Evolutionary conservation across 2,797 vertebrate genomes (phyloP), one percentile per base, ranked within the genome.

Genomic region (Acropternis orthonyx): DNA sequence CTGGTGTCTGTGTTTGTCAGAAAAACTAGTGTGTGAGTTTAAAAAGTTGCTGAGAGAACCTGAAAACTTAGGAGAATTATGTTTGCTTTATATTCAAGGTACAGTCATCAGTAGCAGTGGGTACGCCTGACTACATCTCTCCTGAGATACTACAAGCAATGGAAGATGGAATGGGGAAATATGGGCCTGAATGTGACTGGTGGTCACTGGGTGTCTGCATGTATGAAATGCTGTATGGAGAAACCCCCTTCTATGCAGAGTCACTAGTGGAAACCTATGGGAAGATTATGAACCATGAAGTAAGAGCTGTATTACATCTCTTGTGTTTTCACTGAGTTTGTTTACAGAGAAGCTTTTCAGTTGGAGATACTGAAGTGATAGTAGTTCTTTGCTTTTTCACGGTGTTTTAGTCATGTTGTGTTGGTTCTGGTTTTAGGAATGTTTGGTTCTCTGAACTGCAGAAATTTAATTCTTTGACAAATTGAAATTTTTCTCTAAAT

Each of bases 221-320:
- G 98, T 99, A 99, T 44, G 99, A 99, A 97, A 99, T 99, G 99
- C 98, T 99, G 1, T 99, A 99, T 3, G 99, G 99, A 10, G 99
- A 99, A 94, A 99, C 99, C 1, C 99, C 99, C 1, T 99, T 99
- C 95, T 99, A 99, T 4, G 99, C 99, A 0, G 99, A 99, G 97
- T 99, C 99, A 0, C 97, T 99, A 39, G 99, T 99, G 95, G 99
- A 99, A 95, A 99, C 99, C 23, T 99, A 99, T 6, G 99, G 99
- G 28, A 99, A 99, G 97, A 99, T 99, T 97, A 99, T 99, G 99
- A 99, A 99, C 98, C 99, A 99, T 7, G 98, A 99, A 97, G 99
- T 99, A 86, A 97, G 98, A 56, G 1, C 9, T 48, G 14, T n/a
- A 12, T 69, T 90, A 39, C 63, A 44, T 78, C 28, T 62, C 21